Base-by-base conservation (phyloP, 2,113 vertebrate species). In the Beaufortia kweichowensis region DNA sequence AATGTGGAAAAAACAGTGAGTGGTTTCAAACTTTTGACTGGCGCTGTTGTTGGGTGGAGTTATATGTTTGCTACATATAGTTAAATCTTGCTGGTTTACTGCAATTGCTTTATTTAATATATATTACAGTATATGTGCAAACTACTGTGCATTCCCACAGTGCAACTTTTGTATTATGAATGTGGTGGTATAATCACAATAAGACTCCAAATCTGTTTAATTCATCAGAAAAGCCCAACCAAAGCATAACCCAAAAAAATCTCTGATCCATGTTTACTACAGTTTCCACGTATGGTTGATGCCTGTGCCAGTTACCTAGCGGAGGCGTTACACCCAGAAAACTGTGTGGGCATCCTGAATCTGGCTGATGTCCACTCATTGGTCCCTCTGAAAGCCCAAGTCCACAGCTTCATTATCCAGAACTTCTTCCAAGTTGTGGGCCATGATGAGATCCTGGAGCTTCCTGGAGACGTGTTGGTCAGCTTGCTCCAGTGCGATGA, bases 221-320 rank as follows among this genome's bases (percentile, higher is more conserved):
- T 53, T 8, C 2, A 53, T n/a, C n/a, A 53, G 2, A 53, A 48
- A 53, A n/a, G 48, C 48, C 6, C 9, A 53, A 17, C 12, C 1
- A 46, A 39, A 2, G 35, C 43, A 46, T 26, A 67, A 67, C 48
- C 31, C 10, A 24, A 31, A 31, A 14, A 46, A 46, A 15, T 4
- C 2, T 15, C 9, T 17, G 3, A 60, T 43, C 5, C 2, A 35
- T 87, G 33, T 43, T 26, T 78, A 24, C 67, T 74, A 2, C 75
- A 99, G 96, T 98, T 99, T 83, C 87, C 95, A 15, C 93, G 95
- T 61, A 94, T 99, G 88, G 95, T 98, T 46, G 96, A 98, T 3
- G 94, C 94, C 0, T 98, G 96, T 28, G 88, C 94, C 55, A 90
- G 76, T 75, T 99, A 96, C 68, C 93, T 99, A 71, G 93, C 89